These are phyloP conservation scores for Cotesia glomerata DNA, from an alignment of 1,140 invertebrate species.

Conservation along the genomic window DNA sequence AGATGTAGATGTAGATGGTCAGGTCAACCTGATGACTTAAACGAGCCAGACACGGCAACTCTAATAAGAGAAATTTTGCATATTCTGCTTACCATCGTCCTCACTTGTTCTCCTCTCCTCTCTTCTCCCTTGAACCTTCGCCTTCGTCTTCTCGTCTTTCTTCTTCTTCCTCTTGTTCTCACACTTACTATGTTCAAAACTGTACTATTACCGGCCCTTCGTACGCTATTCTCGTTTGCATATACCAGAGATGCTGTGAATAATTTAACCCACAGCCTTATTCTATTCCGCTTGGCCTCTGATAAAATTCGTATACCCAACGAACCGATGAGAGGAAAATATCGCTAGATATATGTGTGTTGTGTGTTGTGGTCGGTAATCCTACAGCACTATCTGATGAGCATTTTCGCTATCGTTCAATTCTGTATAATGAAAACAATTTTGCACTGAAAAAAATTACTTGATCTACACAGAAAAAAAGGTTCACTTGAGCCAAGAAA, in stretches of 20 bases:
- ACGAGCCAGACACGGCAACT: slow-evolving; percentile 42
- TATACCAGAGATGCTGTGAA: slow-evolving; percentile 56
- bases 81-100: slow-evolving; percentile 46
- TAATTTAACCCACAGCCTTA: slow-evolving; percentile 48
- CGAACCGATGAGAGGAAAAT: slow-evolving; percentile 17
- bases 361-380: background rate
- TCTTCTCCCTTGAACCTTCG: background rate
- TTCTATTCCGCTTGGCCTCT: slow-evolving; percentile 23
- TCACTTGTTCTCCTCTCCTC: slow-evolving; percentile 1
- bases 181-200: slow-evolving; percentile 2
- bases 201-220: background rate
- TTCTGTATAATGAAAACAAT: background rate
- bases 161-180: background rate
- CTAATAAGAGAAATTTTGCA: slow-evolving; percentile 61
- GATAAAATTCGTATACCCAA: slow-evolving; percentile 21
- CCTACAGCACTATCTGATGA: slow-evolving; percentile 7
- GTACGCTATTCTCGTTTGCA: slow-evolving; percentile 51
- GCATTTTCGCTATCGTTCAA: slow-evolving; percentile 5
- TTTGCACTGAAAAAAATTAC: too few relatives aligned
- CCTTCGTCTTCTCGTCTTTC: background rate
- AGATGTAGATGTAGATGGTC: slow-evolving; percentile 3
- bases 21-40: slow-evolving; percentile 28
- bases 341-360: slow-evolving; percentile 1
- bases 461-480: too few relatives aligned
- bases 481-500: too few relatives aligned